phyloP scores from a whole-genome alignment of 2,888 invertebrate genomes.

The Nudaria mundana region DNA sequence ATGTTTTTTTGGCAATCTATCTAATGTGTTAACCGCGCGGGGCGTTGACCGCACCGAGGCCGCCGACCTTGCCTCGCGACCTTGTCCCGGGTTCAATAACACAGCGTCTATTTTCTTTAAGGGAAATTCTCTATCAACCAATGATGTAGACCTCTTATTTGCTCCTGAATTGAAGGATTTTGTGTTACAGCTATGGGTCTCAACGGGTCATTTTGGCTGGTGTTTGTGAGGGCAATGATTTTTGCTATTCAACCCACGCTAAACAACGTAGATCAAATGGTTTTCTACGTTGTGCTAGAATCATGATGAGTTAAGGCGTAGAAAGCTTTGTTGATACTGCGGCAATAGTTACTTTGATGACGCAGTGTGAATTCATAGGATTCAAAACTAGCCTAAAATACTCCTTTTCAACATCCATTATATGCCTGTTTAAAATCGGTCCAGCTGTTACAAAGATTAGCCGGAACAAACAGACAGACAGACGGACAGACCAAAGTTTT shows the following conservation, averaged over 20 bases:
- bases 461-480: too few relatives aligned
- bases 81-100: slow-evolving; percentile 62
- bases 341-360: too few relatives aligned
- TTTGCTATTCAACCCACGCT: slow-evolving; percentile 42
- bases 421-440: too few relatives aligned
- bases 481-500: too few relatives aligned
- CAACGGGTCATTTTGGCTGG: slow-evolving; percentile 40
- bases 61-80: slow-evolving; percentile 65
- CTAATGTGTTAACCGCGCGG: slow-evolving; percentile 50
- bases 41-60: slow-evolving; percentile 46
- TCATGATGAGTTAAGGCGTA: slow-evolving; percentile 3
- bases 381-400: too few relatives aligned
- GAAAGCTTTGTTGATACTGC: background rate
- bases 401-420: too few relatives aligned
- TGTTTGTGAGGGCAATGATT: slow-evolving; percentile 55
- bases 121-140: slow-evolving; percentile 62
- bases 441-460: too few relatives aligned
- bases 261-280: slow-evolving; percentile 26
- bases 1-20: slow-evolving; percentile 28
- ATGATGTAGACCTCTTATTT: slow-evolving; percentile 40
- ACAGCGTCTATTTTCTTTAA: slow-evolving; percentile 62
- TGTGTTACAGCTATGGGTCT: slow-evolving; percentile 6
- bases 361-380: too few relatives aligned
- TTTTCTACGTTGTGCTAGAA: slow-evolving; percentile 16
- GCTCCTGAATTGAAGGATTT: background rate